Evolutionary conservation across 2,888 invertebrate genomes (phyloP), one percentile per base, ranked within the genome.

Genomic region (Nemapogon koenigi): DNA sequence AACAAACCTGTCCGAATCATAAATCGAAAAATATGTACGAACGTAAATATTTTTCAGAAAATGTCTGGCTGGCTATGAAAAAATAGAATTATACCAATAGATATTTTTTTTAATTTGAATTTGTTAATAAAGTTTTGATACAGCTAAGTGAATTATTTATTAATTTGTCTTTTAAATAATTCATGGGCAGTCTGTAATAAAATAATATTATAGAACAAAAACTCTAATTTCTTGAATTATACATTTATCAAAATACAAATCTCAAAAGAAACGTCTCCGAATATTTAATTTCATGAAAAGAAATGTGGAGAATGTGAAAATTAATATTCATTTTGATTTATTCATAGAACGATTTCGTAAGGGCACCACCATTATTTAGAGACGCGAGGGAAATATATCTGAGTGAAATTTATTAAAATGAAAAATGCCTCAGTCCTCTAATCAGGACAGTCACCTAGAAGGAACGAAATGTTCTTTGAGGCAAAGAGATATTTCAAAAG

Each of bases 381-480:
- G 43, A 41, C 39, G 42, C 30, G 40, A 47, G 45, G 50, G 52
- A 52, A 49, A 53, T 46, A 52, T 54, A 55, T 57, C 53, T 59
- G 51, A 52, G 50, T 43, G 45, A 47, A 51, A 54, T 53, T 50
- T 47, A 49, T 53, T 52, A 50, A 50, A 57, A n/a, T n/a, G n/a
- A n/a, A n/a, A n/a, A n/a, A n/a, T n/a, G n/a, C n/a, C n/a, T n/a
- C n/a, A n/a, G n/a, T 39, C 13, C 36, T 41, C 39, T 40, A 41
- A 42, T 41, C 40, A 40, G 40, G 31, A 37, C 42, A 43, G 33
- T 41, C 39, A 35, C 39, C 37, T 10, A 36, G 38, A 3, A 3
- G 33, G 27, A 10, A 16, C 10, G n/a, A n/a, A n/a, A n/a, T n/a
- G n/a, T n/a, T n/a, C n/a, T n/a, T n/a, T n/a, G n/a, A 37, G 35